These are phyloP conservation scores for Galago senegalensis DNA, from an alignment of 2,797 vertebrate genomes.

Conservation along the genomic window DNA sequence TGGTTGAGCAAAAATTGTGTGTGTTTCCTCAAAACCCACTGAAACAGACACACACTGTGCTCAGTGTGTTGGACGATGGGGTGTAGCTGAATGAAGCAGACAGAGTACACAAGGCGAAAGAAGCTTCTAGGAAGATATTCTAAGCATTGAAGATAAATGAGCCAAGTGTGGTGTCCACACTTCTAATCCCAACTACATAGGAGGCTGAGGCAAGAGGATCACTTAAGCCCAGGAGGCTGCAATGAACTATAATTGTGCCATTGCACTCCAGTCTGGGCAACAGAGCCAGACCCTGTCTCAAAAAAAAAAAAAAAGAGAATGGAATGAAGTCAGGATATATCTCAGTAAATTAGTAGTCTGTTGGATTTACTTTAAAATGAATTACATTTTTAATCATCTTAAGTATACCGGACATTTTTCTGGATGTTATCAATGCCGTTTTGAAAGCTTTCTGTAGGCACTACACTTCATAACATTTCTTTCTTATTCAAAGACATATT, in stretches of 20 bases:
- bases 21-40: not conserved
- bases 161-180: not conserved
- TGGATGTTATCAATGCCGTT: slow-evolving; percentile 4
- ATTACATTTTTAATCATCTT: slow-evolving; percentile 11
- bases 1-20: not conserved
- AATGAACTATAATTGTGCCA: not conserved
- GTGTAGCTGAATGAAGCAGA: not conserved
- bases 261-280: not conserved
- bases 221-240: not conserved
- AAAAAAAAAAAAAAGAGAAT: no score
- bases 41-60: not conserved
- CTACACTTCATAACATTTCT: slow-evolving; percentile 59
- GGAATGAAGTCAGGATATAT: not conserved
- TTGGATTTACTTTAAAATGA: not conserved
- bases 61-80: accelerated
- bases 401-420: not conserved
- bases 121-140: not conserved
- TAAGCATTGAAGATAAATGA: not conserved
- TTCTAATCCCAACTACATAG: not conserved
- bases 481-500: slow-evolving; percentile 68
- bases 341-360: not conserved
- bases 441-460: slow-evolving; percentile 35
- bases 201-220: not conserved
- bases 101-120: accelerated
- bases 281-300: not conserved